These are phyloP conservation scores for Marisa cornuarietis DNA, from an alignment of 1,140 invertebrate species.

Conservation along the genomic window DNA sequence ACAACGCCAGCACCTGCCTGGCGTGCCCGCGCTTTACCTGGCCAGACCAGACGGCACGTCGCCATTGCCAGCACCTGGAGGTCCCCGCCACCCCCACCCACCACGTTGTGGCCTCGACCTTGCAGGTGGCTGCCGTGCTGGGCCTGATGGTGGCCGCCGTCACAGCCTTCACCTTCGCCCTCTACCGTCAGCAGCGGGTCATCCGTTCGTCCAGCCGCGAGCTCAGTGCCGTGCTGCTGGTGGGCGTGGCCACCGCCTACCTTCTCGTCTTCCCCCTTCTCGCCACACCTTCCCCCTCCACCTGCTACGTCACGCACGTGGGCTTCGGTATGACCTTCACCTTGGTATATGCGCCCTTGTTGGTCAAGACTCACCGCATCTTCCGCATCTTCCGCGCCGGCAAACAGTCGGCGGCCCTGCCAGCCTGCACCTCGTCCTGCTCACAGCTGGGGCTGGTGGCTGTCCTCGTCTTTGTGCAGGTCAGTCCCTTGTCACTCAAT, in stretches of 20 bases:
- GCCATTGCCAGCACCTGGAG: constrained; percentile 66
- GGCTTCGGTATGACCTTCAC: constrained; percentile 77
- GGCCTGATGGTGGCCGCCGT: constrained; percentile 63
- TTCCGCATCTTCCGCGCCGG: constrained; percentile 90
- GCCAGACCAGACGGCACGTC: constrained; percentile 66
- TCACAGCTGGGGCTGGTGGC: constrained; percentile 50
- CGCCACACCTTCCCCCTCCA: constrained; percentile 74
- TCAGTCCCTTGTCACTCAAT: too few species aligned
- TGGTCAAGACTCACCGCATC: constrained; percentile 90
- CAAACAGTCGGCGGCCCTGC: constrained; percentile 38
- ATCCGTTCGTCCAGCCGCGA: constrained; percentile 56
- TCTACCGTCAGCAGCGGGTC: constrained; percentile 44
- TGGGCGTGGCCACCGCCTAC: constrained; percentile 46
- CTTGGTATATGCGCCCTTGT: constrained; percentile 77
- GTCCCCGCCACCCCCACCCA: constrained; percentile 31
- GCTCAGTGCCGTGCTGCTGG: constrained; percentile 50
- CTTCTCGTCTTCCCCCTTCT: constrained; percentile 47
- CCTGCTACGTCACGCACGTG: constrained; percentile 78
- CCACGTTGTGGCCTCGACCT: constrained; percentile 65
- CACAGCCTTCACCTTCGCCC: constrained; percentile 41
- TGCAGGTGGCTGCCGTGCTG: constrained; percentile 66
- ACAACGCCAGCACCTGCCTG: constrained; percentile 42
- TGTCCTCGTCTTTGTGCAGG: constrained; percentile 46
- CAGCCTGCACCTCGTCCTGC: constrained; percentile 42
- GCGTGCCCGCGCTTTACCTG: constrained; percentile 47